Base-by-base conservation (phyloP, 2,888 invertebrate genomes). In the Deilephila porcellus region DNA sequence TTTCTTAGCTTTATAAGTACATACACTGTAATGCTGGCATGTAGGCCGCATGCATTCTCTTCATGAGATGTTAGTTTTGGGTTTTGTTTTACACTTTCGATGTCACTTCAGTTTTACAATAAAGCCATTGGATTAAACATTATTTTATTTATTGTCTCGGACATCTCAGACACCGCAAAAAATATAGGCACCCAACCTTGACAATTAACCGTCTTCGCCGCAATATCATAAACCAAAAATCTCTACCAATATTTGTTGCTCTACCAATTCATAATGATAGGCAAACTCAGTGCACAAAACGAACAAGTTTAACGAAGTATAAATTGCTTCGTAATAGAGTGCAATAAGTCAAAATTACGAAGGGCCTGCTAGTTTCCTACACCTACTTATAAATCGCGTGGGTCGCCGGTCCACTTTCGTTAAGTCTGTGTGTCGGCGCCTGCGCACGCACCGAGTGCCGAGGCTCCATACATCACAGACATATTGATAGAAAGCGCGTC, bases 401-500 rank as follows among this genome's bases (percentile, higher is more conserved):
- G 85, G 85, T 82, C 84, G 86, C 79, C 80, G 88, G 86, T 88
- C 88, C 84, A 91, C 91, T 92, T 92, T 91, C 92, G 75, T 87
- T 83, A 81, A 82, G 86, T 87, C 88, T 86, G 87, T 89, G 83
- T 89, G 88, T 85, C 89, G 85, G 76, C 80, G 72, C 70, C 59
- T 53, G 71, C 75, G 72, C 76, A 74, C 81, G 77, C 74, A 74
- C 77, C 77, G 79, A 85, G 87, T 86, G 86, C 84, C 87, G 81
- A 75, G 79, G 80, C 76, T 75, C 81, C 83, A 83, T 86, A 85
- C 84, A 86, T 87, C 86, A 86, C 86, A 81, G 84, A 87, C 85
- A 87, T 88, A 89, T 88, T 88, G 86, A 88, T 90, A 92, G 92
- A 92, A 92, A 91, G 90, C 87, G 86, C 71, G 59, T 67, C 84